Percentiles rank a stretch among this genome's conserved stretches.
Conservation (phyloP, 2,113 vertebrate genomes). For the Macaca fascicularis region T2T-MFA8v1.1 NC_088377.1:102555501-102556000, state of each 20-base stretch:
- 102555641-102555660: not conserved
- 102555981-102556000: not conserved
- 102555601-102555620: not conserved
- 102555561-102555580: not conserved
- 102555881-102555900: not conserved
- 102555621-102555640: not conserved
- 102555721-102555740: not conserved
- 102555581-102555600: not conserved
- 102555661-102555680: not conserved
- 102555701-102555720: constrained; percentile 6
- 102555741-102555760: not conserved
- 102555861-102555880: not conserved
- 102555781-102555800: not conserved
- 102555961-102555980: not conserved
- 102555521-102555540: not conserved
- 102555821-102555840: not conserved
- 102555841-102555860: not conserved
- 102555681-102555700: not conserved
- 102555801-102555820: not conserved
- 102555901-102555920: not conserved
- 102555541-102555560: not conserved
- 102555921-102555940: not conserved
- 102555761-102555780: not conserved
- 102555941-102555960: not conserved
- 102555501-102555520: not conserved